Evolutionary conservation across 2,888 invertebrate genomes (phyloP).

Genomic region (Argynnis bischoffii): DNA sequence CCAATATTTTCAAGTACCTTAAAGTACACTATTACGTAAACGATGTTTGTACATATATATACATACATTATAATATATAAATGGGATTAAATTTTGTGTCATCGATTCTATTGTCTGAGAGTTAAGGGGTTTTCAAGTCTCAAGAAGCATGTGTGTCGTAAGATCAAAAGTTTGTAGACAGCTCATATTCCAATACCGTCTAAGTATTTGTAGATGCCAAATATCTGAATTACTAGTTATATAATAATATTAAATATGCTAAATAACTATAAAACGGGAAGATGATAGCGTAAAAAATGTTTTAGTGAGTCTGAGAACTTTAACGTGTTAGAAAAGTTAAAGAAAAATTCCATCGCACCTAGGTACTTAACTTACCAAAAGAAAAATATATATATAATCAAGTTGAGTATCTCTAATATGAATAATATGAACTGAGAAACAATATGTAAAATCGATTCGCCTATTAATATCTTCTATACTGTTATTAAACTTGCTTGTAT

Average conservation of each 20-base stretch:
- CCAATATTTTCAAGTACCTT: not conserved
- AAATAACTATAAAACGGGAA: no score
- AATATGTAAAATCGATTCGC: no score
- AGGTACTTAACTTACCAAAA: no score
- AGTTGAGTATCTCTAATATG: no score
- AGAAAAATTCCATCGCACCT: no score
- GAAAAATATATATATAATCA: no score
- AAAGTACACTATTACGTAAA: not conserved
- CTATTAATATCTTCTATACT: no score
- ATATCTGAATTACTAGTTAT: not conserved
- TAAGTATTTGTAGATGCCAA: not conserved
- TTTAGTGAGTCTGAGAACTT: no score
- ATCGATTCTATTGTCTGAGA: conserved; percentile 8
- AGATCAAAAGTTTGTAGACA: conserved; percentile 18
- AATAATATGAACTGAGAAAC: no score
- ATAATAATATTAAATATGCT: not conserved
- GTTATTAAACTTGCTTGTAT: no score
- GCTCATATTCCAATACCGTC: conserved; percentile 3
- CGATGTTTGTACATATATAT: not conserved
- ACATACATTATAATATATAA: not conserved
- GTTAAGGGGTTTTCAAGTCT: conserved; percentile 8
- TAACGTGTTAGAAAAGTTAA: no score
- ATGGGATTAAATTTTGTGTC: conserved; percentile 1
- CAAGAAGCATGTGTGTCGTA: conserved; percentile 1
- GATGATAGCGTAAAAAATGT: no score